Conservation (phyloP, 2,888 invertebrate genomes). For the Acanthoscelides obtectus region DNA sequence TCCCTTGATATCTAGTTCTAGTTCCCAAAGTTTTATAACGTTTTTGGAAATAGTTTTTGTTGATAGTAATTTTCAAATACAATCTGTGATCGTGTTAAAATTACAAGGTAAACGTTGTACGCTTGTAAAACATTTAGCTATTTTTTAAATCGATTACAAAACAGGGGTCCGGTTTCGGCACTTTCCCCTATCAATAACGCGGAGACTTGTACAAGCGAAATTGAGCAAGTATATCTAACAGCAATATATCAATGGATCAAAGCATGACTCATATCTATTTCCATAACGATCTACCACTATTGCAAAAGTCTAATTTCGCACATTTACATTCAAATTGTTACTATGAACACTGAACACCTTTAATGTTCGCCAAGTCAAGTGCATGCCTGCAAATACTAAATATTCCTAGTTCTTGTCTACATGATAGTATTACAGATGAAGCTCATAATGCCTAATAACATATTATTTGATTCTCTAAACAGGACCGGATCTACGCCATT, state of each 20-base stretch:
- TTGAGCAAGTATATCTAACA: not conserved
- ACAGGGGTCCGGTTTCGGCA: no score
- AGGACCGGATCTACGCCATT: not conserved
- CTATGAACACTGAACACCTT: not conserved
- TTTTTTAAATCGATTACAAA: no score
- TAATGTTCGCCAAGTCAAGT: not conserved
- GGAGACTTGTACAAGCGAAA: no score
- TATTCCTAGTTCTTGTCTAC: not conserved
- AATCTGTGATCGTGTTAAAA: no score
- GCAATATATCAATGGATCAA: not conserved
- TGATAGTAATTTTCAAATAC: no score
- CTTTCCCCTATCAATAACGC: no score
- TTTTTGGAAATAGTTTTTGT: no score
- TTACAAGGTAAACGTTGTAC: no score
- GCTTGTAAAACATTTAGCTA: no score
- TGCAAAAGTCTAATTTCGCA: not conserved
- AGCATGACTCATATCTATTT: not conserved
- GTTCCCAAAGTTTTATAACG: no score
- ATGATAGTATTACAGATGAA: not conserved
- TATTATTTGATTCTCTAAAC: not conserved
- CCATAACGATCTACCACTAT: not conserved
- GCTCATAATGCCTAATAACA: not conserved
- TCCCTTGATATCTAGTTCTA: no score
- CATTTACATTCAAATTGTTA: not conserved
- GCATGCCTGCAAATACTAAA: not conserved